These are phyloP conservation scores for Euura lappo DNA, from an alignment of 1,140 invertebrate genomes.

Conservation along the genomic window DNA sequence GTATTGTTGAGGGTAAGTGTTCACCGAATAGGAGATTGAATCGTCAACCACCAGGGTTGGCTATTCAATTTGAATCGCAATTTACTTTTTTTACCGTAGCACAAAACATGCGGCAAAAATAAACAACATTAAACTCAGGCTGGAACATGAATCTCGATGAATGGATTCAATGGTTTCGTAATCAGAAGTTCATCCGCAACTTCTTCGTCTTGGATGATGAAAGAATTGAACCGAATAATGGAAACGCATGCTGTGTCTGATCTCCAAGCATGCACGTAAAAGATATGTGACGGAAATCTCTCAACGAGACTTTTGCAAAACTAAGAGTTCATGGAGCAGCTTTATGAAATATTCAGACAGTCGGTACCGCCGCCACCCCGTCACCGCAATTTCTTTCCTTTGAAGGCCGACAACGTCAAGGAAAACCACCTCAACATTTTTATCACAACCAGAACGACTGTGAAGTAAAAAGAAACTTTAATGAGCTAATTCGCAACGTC, in stretches of 20 bases:
- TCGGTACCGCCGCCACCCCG: not conserved
- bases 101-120: slow-evolving; percentile 2
- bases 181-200: not conserved
- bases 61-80: slow-evolving; percentile 9
- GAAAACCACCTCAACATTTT: not conserved
- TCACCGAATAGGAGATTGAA: slow-evolving; percentile 8
- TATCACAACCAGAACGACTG: not conserved
- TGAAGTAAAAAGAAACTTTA: too few species aligned
- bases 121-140: slow-evolving; percentile 2
- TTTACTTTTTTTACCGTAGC: slow-evolving; percentile 11
- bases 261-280: not conserved
- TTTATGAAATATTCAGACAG: slow-evolving; percentile 3
- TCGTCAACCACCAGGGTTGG: not conserved
- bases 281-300: not conserved
- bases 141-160: not conserved
- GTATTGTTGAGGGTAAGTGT: not conserved
- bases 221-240: too few species aligned
- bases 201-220: too few species aligned
- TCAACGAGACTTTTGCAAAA: not conserved
- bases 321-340: not conserved
- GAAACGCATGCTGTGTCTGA: not conserved
- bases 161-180: not conserved
- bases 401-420: not conserved
- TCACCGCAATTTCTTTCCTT: not conserved
- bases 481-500: too few species aligned